These are phyloP conservation scores for Gorsachius magnificus DNA, from an alignment of 2,797 vertebrate species.

Conservation along the genomic window DNA sequence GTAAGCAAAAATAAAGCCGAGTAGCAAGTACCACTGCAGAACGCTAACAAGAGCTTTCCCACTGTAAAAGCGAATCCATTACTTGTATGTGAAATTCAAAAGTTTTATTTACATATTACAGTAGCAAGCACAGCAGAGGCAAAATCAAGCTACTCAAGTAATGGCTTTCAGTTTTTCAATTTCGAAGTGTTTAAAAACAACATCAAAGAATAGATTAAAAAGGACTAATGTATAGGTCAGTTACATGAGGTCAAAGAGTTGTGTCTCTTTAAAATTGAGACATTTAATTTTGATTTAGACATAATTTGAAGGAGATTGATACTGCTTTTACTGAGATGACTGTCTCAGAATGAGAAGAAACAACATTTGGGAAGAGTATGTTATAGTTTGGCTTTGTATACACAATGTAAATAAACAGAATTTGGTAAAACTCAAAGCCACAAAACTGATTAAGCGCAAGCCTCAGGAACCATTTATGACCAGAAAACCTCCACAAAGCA, in stretches of 20 bases:
- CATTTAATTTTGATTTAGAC: neutral
- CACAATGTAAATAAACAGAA: neutral
- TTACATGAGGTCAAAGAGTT: neutral
- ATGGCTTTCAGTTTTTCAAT: neutral
- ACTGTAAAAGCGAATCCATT: neutral
- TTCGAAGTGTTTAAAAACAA: neutral
- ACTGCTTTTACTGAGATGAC: neutral
- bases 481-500: neutral
- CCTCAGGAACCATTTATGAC: neutral
- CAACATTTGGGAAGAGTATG: neutral
- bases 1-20: neutral
- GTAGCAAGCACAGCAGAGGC: neutral
- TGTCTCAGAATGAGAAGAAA: neutral
- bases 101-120: neutral
- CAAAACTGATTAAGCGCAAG: conserved; percentile 1
- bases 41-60: neutral
- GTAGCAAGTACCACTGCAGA: neutral
- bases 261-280: neutral
- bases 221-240: neutral
- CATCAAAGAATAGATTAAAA: neutral
- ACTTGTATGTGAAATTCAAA: neutral
- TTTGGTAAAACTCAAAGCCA: conserved; percentile 31
- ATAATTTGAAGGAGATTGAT: neutral
- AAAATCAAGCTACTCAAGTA: neutral
- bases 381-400: conserved; percentile 8